phyloP scores from a whole-genome alignment of 2,113 vertebrate genomes.

The Lichenostomus cassidix region DNA sequence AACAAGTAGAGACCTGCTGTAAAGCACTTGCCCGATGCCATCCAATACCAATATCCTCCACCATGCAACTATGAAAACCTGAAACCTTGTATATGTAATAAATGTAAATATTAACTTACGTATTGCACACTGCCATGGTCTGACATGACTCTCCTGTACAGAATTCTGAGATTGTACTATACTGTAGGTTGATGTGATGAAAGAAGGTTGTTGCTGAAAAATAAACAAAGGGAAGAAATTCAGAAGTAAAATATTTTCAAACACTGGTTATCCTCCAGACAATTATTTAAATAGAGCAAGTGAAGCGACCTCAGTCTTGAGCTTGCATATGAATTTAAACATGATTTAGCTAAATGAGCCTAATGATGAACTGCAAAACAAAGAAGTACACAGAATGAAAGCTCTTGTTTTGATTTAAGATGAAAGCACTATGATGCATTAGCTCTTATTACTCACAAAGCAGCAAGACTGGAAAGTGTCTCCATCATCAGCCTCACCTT shows the following conservation, averaged over 20 bases:
- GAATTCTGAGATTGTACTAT: conserved; percentile 99
- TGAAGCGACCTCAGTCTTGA: not conserved
- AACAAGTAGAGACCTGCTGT: not conserved
- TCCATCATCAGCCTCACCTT: not conserved
- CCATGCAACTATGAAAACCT: not conserved
- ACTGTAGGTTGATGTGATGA: conserved; percentile 98
- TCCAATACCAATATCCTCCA: not conserved
- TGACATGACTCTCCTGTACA: conserved; percentile 97
- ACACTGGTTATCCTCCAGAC: not conserved
- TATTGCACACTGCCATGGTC: conserved; percentile 96
- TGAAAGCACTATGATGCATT: conserved; percentile 53
- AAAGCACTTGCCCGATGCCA: not conserved
- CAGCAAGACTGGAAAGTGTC: conserved; percentile 44
- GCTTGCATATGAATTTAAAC: conserved; percentile 6
- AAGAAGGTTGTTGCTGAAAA: conserved; percentile 95
- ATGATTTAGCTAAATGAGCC: conserved; percentile 14
- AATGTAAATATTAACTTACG: conserved; percentile 79
- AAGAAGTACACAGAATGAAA: conserved; percentile 13
- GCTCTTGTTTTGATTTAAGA: conserved; percentile 49
- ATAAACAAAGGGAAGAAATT: conserved; percentile 2
- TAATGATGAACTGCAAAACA: conserved; percentile 34
- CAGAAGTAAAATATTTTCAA: not conserved
- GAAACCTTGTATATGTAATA: not conserved
- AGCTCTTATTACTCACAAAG: conserved; percentile 57
- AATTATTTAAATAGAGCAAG: not conserved